These are phyloP conservation scores for Meles meles DNA, from an alignment of 2,113 vertebrate genomes.

Conservation along the genomic window DNA sequence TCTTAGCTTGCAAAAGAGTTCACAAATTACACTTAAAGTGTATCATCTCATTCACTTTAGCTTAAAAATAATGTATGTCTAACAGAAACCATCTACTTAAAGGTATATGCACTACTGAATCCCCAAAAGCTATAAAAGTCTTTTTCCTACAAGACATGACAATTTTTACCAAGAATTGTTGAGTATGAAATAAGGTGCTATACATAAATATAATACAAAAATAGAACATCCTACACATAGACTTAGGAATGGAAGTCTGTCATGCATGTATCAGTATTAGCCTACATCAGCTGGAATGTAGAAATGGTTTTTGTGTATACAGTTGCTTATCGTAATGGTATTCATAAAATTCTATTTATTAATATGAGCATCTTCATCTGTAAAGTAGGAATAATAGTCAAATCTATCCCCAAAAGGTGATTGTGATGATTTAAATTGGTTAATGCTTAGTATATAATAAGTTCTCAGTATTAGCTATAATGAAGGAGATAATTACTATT, in stretches of 20 bases:
- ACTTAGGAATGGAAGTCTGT: not conserved
- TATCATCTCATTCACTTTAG: not conserved
- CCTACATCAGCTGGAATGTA: not conserved
- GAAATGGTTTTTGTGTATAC: not conserved
- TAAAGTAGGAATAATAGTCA: not conserved
- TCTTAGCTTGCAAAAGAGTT: not conserved
- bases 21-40: not conserved
- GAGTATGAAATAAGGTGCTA: not conserved
- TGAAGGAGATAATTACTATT: not conserved
- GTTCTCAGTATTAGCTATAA: not conserved
- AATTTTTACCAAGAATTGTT: not conserved
- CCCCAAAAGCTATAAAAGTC: not conserved
- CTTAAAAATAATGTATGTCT: not conserved
- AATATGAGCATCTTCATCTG: not conserved
- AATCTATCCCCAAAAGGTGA: not conserved
- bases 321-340: not conserved
- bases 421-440: not conserved
- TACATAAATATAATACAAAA: not conserved
- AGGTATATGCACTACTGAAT: not conserved
- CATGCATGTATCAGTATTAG: not conserved
- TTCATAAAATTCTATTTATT: not conserved
- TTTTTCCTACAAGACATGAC: not conserved
- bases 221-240: not conserved
- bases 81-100: not conserved
- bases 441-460: not conserved